These are phyloP conservation scores for Athetis lepigone DNA, from an alignment of 2,888 invertebrate species.

Conservation along the genomic window DNA sequence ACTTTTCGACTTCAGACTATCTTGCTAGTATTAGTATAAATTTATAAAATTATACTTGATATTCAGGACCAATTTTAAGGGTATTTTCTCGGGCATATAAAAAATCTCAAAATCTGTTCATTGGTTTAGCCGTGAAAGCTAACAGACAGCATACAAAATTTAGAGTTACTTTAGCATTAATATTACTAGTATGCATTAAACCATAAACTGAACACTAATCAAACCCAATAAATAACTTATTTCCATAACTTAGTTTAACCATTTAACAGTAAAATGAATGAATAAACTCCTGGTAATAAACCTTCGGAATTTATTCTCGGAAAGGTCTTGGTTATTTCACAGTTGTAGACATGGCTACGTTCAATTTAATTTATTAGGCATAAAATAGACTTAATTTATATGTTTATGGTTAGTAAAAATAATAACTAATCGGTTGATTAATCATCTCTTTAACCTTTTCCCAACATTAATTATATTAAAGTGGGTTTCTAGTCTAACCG, in stretches of 20 bases:
- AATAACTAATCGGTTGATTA: not conserved
- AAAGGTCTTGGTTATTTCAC: conserved; percentile 50
- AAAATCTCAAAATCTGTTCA: too few species aligned
- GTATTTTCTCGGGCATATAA: too few species aligned
- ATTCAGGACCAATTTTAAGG: too few species aligned
- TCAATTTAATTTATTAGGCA: conserved; percentile 38
- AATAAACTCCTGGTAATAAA: conserved; percentile 53
- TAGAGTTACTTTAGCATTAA: too few species aligned
- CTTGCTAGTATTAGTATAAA: too few species aligned
- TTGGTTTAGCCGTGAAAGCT: too few species aligned
- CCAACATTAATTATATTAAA: too few species aligned
- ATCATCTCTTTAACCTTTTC: too few species aligned
- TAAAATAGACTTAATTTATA: conserved; percentile 31
- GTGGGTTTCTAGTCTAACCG: too few species aligned
- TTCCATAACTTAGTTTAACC: conserved; percentile 28
- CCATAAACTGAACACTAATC: conserved; percentile 23
- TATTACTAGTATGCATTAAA: conserved; percentile 1
- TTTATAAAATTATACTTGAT: too few species aligned
- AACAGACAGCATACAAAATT: too few species aligned
- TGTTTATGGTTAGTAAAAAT: conserved; percentile 20
- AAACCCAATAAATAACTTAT: conserved; percentile 31
- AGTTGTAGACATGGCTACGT: conserved; percentile 19
- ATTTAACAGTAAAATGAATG: conserved; percentile 45
- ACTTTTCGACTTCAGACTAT: too few species aligned
- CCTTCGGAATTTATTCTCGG: conserved; percentile 52